These are phyloP conservation scores for Catonia carolina DNA, from an alignment of 2,888 invertebrate species.

Conservation along the genomic window DNA sequence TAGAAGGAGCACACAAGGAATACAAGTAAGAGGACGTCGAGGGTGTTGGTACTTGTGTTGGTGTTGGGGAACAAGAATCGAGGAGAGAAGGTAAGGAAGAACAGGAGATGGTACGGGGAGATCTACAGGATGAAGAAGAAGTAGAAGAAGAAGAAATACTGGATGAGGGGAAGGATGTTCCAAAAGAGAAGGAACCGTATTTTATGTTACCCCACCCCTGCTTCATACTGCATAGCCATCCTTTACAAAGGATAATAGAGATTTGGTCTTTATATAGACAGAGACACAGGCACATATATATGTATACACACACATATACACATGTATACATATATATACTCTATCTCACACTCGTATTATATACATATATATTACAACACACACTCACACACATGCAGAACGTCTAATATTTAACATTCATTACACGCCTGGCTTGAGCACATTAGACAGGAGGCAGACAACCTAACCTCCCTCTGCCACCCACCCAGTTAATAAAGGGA, in stretches of 20 bases:
- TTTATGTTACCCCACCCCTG: constrained; percentile 9
- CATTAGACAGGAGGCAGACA: constrained; percentile 19
- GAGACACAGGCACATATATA: constrained; percentile 2
- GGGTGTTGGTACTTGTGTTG: too few species aligned
- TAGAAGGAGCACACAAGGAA: neutral
- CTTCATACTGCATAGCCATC: neutral
- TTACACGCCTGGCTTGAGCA: constrained; percentile 30
- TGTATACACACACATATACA: neutral
- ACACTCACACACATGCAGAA: too few species aligned
- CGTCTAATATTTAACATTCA: constrained; percentile 35
- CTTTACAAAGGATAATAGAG: constrained; percentile 13
- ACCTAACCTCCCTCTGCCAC: neutral
- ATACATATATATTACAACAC: neutral
- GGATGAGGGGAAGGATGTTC: neutral
- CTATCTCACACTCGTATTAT: neutral
- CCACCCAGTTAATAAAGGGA: constrained; percentile 8
- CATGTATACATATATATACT: neutral
- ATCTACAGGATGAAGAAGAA: neutral
- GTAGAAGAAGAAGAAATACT: neutral
- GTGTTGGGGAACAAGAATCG: neutral
- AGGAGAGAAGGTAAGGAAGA: neutral
- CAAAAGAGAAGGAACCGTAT: neutral
- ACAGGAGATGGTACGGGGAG: neutral
- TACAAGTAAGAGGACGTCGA: neutral
- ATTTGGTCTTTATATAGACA: constrained; percentile 15